Base-by-base conservation (phyloP, 2,888 invertebrate species). In the Leucoptera coffeella region DNA sequence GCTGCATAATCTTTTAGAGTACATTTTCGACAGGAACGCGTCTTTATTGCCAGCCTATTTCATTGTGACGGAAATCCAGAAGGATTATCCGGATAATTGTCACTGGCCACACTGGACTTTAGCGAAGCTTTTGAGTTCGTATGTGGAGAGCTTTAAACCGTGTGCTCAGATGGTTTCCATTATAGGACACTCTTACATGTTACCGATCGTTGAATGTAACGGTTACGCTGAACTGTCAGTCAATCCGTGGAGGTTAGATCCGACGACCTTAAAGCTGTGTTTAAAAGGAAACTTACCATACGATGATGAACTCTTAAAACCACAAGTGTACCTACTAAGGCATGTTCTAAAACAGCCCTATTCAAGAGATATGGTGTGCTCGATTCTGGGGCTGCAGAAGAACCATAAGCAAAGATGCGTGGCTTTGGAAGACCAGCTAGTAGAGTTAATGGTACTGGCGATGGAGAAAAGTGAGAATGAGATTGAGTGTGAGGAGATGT, bases 131-230 rank as follows among this genome's bases (percentile, higher is more conserved):
- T 75, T 96, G 45, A 85, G 90, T 3, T 82, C 82, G 47, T 93
- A 93, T 55, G 85, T 94, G 3, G 91, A 94, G 49, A 91, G 91
- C 57, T 96, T 96, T 54, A 80, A 90, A 35, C 82, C 86, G 9
- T 86, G 90, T 32, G 94, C 95, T 0, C 94, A 96, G 71, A 95
- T 96, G 90, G 89, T 95, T 1, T 88, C 94, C 1, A 88, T 94
- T 29, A 82, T 89, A 35, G 91, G 91, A 1, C 86, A 93, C 40
- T 80, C 89, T 1, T 82, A 86, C 45, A 87, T 96, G 85, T 58
- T 93, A 26, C 96, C 96, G 1, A 88, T 96, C 10, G 92, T 95
- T 1, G 94, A 95, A 40, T 90, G 92, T 48, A 87, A 89, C 25
- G 89, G 89, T 5, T 91, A 91, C 50, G 86, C 89, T 0, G 90